Evolutionary conservation across 2,797 vertebrate genomes (phyloP), one percentile per base, ranked within the genome.

Genomic region (Bradypodion ventrale): DNA sequence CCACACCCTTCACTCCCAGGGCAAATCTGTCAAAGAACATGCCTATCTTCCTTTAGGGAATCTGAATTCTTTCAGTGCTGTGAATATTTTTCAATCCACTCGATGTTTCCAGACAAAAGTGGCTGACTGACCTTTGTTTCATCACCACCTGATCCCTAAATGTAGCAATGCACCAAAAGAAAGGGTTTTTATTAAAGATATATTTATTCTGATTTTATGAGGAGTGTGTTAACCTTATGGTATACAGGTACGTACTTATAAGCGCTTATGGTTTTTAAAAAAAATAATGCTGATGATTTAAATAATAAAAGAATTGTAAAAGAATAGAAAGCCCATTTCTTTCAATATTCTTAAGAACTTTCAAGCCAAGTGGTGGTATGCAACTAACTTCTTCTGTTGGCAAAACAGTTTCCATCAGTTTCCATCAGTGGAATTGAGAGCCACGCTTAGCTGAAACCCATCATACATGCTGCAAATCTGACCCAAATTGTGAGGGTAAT

Each of bases 21-120:
- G 4, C 3, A 88, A 88, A 87, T 79, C 3, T 77, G 32, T 70
- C n/a, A 75, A 66, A 82, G 62, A n/a, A 84, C 0, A 9, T 80
- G 2, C 46, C 46, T 63, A 65, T 62, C 37, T 1, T 69, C 27
- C 44, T 83, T 4, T 15, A 49, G 49, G 12, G 21, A 88, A 15
- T 44, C 35, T 76, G 32, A 37, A 83, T 23, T 52, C 78, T 32
- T 77, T 82, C 72, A 78, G 25, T 49, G 75, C 19, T 0, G 0
- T 0, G 0, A 76, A 80, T 72, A n/a, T 82, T 87, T 81, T 32
- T 7, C 70, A 80, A 23, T 44, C 1, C 81, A 63, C 76, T 35
- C 9, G 85, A n/a, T 76, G 5, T 65, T n/a, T 1, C 0, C 1
- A 80, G 16, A 59, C 85, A 56, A 70, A 27, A 16, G 15, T 85